These are phyloP conservation scores for Pagrus major DNA, from an alignment of 2,113 vertebrate genomes.

Conservation along the genomic window DNA sequence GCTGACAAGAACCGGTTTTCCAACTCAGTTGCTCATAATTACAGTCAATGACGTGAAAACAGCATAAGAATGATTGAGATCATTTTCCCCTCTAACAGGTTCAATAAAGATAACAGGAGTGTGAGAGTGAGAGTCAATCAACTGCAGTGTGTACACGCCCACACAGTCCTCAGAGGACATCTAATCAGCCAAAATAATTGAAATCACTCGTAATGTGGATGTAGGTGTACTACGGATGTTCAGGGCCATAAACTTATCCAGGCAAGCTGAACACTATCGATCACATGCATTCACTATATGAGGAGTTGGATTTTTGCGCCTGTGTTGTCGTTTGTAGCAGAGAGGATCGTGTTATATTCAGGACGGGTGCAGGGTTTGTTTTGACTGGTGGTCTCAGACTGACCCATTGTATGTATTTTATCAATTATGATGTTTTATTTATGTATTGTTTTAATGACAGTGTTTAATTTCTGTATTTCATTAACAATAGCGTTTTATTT, in stretches of 20 bases:
- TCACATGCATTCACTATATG: background rate
- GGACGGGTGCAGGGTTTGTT: too few species aligned
- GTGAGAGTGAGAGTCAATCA: slow-evolving; percentile 2
- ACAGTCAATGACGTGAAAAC: background rate
- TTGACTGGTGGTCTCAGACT: too few species aligned
- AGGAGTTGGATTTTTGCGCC: too few species aligned
- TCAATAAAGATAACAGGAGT: slow-evolving; percentile 7
- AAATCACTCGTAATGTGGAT: background rate
- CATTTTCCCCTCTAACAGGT: background rate
- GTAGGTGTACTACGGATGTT: background rate
- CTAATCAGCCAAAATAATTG: background rate
- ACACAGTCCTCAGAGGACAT: slow-evolving; percentile 8
- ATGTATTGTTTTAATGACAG: too few species aligned
- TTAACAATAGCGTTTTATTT: too few species aligned
- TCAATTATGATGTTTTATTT: too few species aligned
- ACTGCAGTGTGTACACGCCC: background rate
- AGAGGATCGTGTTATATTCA: too few species aligned
- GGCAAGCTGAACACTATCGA: background rate
- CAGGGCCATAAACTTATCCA: background rate
- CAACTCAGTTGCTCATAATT: background rate
- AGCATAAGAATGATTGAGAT: background rate
- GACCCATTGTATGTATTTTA: too few species aligned
- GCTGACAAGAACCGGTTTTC: background rate
- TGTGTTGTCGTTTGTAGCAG: too few species aligned
- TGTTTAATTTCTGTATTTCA: too few species aligned